A percentile compares a stretch with the other conserved stretches of the same genome.
Evolutionary conservation across 1,140 invertebrate genomes (phyloP).

Genomic region (Agrypnia vestita): DNA sequence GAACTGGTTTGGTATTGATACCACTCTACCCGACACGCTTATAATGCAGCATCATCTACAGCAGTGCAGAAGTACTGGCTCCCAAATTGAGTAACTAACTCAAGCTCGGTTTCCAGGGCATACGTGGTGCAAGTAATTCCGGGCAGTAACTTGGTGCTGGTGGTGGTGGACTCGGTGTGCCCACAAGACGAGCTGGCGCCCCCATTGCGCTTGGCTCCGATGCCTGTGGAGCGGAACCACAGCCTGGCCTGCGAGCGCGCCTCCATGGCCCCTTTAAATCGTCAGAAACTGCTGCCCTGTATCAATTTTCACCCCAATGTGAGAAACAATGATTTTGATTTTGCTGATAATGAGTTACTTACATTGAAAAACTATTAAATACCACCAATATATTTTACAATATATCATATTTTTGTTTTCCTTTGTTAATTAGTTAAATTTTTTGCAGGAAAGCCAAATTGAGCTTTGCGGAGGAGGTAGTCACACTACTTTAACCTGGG

Average conservation of each 20-base stretch:
- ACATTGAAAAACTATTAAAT: not conserved
- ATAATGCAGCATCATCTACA: too few relatives aligned
- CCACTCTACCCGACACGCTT: too few relatives aligned
- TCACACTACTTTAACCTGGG: conserved; percentile 29
- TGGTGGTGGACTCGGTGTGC: conserved; percentile 85
- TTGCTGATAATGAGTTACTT: too few relatives aligned
- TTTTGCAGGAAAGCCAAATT: conserved; percentile 71
- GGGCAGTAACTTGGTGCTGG: conserved; percentile 87
- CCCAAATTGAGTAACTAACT: not conserved
- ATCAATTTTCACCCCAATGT: conserved; percentile 82
- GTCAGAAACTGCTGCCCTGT: conserved; percentile 78
- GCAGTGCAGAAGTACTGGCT: too few relatives aligned
- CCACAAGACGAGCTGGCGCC: conserved; percentile 66
- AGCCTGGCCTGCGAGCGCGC: conserved; percentile 78
- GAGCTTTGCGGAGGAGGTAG: conserved; percentile 71
- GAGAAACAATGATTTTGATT: conserved; percentile 63
- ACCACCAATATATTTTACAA: not conserved
- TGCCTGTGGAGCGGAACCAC: conserved; percentile 77
- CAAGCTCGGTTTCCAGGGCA: conserved; percentile 71
- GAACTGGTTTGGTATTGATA: too few relatives aligned
- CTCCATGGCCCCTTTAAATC: conserved; percentile 72
- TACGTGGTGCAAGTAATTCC: conserved; percentile 89
- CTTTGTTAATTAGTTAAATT: not conserved
- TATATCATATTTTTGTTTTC: too few relatives aligned
- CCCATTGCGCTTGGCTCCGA: conserved; percentile 75